phyloP scores from a whole-genome alignment of 1,140 invertebrate species.

The Plectus sambesii region DNA sequence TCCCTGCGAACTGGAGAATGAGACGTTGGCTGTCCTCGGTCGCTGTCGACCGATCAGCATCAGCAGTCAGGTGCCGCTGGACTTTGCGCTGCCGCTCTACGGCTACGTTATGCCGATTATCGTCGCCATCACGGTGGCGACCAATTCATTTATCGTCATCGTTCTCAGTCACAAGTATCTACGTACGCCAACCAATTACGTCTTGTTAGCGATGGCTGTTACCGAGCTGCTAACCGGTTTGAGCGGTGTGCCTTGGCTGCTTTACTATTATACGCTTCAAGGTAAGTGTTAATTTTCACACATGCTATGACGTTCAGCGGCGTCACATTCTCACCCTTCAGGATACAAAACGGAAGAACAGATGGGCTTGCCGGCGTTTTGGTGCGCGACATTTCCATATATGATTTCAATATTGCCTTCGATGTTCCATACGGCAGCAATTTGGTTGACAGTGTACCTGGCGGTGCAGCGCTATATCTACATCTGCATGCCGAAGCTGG shows the following conservation, averaged over 20 bases:
- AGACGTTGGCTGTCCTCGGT: no score
- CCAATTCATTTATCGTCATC: conserved; percentile 72
- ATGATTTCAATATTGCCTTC: conserved; percentile 40
- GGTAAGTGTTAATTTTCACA: conserved; percentile 26
- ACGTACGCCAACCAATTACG: conserved; percentile 59
- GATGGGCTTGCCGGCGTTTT: conserved; percentile 35
- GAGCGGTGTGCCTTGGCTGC: conserved; percentile 39
- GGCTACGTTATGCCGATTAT: conserved; percentile 49
- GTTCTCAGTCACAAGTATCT: conserved; percentile 57
- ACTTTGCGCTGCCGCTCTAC: conserved; percentile 41
- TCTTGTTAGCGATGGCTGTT: conserved; percentile 70
- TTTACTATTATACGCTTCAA: conserved; percentile 44
- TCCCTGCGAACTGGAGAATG: no score
- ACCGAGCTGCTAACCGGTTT: conserved; percentile 76
- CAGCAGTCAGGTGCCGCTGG: conserved; percentile 38
- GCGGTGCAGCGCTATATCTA: conserved; percentile 43
- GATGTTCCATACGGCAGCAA: conserved; percentile 41
- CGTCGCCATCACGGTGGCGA: conserved; percentile 71
- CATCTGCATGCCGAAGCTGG: conserved; percentile 41
- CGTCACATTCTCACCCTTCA: conserved; percentile 14
- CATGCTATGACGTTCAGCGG: conserved; percentile 1
- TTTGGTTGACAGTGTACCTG: conserved; percentile 38
- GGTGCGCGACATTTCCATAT: conserved; percentile 40
- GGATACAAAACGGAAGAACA: conserved; percentile 31
- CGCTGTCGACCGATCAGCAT: no score